Evolutionary conservation across 2,113 vertebrate species (phyloP), one percentile per base, ranked within the genome.

Genomic region (Helogale parvula): DNA sequence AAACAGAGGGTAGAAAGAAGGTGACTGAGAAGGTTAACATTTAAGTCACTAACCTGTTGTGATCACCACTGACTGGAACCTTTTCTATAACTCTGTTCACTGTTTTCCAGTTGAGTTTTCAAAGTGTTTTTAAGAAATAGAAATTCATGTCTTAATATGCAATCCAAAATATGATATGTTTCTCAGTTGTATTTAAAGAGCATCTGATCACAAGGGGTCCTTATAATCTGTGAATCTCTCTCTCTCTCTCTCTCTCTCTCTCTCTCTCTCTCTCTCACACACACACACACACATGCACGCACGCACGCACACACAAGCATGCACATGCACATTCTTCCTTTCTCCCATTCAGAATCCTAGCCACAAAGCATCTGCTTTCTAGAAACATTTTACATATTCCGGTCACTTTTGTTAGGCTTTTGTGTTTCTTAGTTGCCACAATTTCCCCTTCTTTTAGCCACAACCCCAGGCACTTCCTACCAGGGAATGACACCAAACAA

Each of bases 381-480:
- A 94, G 88, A 96, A 0, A 41, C 1, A 21, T 52, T 41, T 82
- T 84, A 63, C 23, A 95, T 92, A 85, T 33, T 79, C 21, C 74
- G 29, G 65, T 89, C 74, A 86, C 35, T 41, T 96, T 47, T 47
- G 88, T 71, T 96, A 27, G 3, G 76, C 91, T 60, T 97, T 98
- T 97, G 97, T 84, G 19, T 80, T 96, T 82, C 79, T 93, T 69
- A 35, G 63, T 95, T 96, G 31, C 50, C 94, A 97, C 3, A 84
- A 50, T 94, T 85, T 83, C 90, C 87, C 76, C 66, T 97, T 96
- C 81, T 95, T 95, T 86, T 66, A 96, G 90, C 79, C 94, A 97
- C 96, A 93, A 93, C 96, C 98, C 65, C 96, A 97, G 98, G 98
- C 97, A 95, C 76, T 98, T 98, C 88, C 90, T 98, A 82, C 13